Evolutionary conservation across 2,113 vertebrate genomes (phyloP).

Genomic region (Gymnocephalus cernua): DNA sequence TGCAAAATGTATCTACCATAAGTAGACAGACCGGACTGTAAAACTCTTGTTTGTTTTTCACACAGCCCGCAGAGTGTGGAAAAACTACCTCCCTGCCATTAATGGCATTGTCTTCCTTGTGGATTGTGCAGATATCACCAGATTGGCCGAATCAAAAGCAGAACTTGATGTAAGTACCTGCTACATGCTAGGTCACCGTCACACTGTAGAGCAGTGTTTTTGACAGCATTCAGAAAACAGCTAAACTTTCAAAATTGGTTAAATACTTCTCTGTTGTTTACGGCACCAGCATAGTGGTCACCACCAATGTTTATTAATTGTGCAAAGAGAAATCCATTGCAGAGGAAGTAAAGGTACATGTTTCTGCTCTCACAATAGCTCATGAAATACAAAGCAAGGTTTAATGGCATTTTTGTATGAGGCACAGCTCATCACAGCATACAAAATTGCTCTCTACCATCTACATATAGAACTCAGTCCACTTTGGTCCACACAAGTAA

Average conservation of each 20-base stretch:
- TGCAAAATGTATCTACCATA: neutral
- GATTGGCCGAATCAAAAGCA: slow-evolving; percentile 95
- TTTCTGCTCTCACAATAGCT: neutral
- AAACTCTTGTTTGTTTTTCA: slow-evolving; percentile 59
- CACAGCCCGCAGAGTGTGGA: slow-evolving; percentile 97
- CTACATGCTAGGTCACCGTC: neutral
- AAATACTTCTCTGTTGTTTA: neutral
- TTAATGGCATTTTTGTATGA: neutral
- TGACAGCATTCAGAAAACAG: neutral
- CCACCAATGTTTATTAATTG: neutral
- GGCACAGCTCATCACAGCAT: neutral
- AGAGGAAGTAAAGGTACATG: too few relatives aligned
- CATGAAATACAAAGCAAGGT: neutral
- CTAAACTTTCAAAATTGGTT: too few relatives aligned
- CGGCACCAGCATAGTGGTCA: neutral
- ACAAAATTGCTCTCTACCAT: too few relatives aligned
- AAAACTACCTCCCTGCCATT: slow-evolving; percentile 99
- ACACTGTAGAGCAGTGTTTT: neutral
- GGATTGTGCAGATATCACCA: slow-evolving; percentile 92
- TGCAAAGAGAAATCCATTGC: neutral
- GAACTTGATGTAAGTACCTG: slow-evolving; percentile 93
- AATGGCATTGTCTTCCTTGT: slow-evolving; percentile 98
- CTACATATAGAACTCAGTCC: too few relatives aligned
- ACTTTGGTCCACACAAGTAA: too few relatives aligned
- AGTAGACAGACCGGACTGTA: neutral